These are phyloP conservation scores for Probosciger aterrimus DNA, from an alignment of 2,113 vertebrate genomes.

Conservation along the genomic window DNA sequence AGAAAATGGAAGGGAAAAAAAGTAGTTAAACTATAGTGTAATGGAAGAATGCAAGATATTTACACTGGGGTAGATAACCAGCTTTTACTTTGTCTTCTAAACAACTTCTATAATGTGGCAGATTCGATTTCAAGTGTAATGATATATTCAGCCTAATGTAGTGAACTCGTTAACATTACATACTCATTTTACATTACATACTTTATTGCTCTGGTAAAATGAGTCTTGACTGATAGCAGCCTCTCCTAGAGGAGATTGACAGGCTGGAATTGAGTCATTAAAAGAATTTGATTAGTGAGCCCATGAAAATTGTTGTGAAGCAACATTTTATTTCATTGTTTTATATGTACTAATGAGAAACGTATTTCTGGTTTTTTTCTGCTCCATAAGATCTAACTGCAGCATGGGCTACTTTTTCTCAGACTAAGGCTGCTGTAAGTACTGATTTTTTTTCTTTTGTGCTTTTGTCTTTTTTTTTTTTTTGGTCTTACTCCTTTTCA, in stretches of 20 bases:
- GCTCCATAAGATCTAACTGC: slow-evolving; percentile 75
- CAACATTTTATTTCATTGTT: background rate
- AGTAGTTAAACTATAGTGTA: background rate
- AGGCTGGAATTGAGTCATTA: background rate
- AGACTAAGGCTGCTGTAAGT: slow-evolving; percentile 95
- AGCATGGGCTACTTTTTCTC: slow-evolving; percentile 84
- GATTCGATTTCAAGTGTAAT: background rate
- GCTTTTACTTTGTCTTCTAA: background rate
- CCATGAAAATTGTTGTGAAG: background rate
- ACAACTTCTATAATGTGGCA: background rate
- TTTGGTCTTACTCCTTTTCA: background rate
- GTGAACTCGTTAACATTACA: background rate
- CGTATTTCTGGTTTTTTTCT: background rate
- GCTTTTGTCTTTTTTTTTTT: background rate
- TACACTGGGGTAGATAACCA: background rate
- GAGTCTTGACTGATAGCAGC: background rate
- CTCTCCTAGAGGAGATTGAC: background rate
- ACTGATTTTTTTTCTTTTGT: background rate
- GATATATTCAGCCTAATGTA: background rate
- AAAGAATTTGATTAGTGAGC: background rate
- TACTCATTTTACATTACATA: background rate
- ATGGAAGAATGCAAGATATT: background rate
- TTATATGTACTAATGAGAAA: slow-evolving; percentile 20
- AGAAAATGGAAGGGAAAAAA: background rate
- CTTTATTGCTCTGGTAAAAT: background rate